Conservation (phyloP, 2,888 invertebrate species). For the Junonia oenone region DNA sequence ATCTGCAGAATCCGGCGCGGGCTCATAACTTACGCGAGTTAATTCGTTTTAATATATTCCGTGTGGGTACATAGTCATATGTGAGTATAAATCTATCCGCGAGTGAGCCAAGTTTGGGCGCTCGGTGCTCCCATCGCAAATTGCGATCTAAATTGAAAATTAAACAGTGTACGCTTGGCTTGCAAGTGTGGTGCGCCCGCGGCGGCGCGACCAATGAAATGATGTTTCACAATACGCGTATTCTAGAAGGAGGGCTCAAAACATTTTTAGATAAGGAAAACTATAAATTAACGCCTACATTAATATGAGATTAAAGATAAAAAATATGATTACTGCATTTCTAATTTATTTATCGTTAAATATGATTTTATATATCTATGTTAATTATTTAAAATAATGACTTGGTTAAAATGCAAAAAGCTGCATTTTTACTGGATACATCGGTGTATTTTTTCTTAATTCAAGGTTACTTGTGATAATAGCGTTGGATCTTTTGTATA, state of each 20-base stretch:
- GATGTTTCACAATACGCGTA: slow-evolving; percentile 12
- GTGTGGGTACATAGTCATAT: slow-evolving; percentile 43
- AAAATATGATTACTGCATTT: background rate
- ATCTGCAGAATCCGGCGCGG: slow-evolving; percentile 50
- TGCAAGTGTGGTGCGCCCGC: slow-evolving; percentile 35
- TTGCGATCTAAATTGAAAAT: slow-evolving; percentile 81
- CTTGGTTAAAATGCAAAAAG: background rate
- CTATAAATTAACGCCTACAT: background rate
- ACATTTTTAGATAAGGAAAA: slow-evolving; percentile 4
- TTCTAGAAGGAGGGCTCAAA: slow-evolving; percentile 5
- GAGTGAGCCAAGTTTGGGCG: slow-evolving; percentile 74
- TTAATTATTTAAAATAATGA: background rate
- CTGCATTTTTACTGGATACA: background rate
- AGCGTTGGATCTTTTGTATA: background rate
- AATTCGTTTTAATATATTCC: slow-evolving; percentile 74
- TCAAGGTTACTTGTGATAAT: background rate
- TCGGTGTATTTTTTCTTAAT: background rate
- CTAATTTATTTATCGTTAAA: background rate
- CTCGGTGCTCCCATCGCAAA: slow-evolving; percentile 71
- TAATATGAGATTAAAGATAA: background rate
- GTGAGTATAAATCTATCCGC: slow-evolving; percentile 70
- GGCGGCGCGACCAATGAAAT: slow-evolving; percentile 33
- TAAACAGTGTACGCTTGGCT: slow-evolving; percentile 60
- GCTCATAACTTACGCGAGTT: slow-evolving; percentile 67
- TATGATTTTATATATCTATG: background rate